Conservation (phyloP, 2,888 invertebrate genomes). For the Zeuzera pyrina region DNA sequence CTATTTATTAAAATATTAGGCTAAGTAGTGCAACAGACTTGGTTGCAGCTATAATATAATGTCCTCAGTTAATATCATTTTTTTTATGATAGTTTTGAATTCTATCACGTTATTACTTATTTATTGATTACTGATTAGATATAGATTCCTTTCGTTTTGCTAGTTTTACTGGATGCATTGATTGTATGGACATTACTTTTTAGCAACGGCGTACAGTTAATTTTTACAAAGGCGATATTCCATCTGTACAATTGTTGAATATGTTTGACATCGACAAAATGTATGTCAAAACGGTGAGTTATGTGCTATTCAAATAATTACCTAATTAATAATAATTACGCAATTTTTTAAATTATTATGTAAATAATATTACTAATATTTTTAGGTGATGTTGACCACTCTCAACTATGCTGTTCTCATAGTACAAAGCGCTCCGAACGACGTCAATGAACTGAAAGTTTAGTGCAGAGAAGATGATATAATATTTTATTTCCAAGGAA, state of each 20-base stretch:
- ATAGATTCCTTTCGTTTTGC: too few species aligned
- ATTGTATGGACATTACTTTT: too few species aligned
- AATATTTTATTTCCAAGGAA: not conserved
- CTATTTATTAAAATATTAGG: too few species aligned
- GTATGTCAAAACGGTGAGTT: not conserved
- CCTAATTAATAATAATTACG: not conserved
- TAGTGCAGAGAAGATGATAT: not conserved
- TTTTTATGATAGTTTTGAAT: too few species aligned
- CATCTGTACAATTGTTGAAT: not conserved
- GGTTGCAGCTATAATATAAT: too few species aligned
- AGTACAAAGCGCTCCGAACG: not conserved
- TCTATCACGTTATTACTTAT: too few species aligned
- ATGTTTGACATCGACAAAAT: not conserved
- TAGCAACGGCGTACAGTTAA: not conserved
- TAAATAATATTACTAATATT: not conserved
- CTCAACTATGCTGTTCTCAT: not conserved
- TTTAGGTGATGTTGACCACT: not conserved
- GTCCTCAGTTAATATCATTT: too few species aligned
- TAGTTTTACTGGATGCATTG: too few species aligned
- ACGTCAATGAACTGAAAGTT: not conserved
- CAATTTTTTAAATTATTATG: not conserved
- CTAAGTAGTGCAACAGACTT: too few species aligned
- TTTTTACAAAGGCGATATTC: not conserved
- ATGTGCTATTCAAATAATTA: not conserved
- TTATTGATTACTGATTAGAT: too few species aligned